Conservation (phyloP, 2,113 vertebrate genomes). For the Synchiropus splendidus region DNA sequence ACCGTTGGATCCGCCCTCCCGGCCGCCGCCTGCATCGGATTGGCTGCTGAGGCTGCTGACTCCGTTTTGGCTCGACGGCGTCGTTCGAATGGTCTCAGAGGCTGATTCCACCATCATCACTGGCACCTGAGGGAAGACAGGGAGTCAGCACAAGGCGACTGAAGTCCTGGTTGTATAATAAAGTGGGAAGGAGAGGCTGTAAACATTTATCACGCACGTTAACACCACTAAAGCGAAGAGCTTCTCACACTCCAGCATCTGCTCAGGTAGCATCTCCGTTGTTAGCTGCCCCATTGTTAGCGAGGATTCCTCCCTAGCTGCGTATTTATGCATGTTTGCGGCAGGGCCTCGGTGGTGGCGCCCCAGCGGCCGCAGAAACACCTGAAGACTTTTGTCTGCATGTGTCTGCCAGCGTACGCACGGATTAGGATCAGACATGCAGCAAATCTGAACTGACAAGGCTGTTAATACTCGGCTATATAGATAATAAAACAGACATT, state of each 20-base stretch:
- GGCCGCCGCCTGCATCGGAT: conserved; percentile 74
- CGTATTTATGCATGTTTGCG: conserved; percentile 7
- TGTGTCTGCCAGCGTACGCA: conserved; percentile 23
- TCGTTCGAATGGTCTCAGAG: conserved; percentile 96
- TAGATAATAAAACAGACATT: conserved; percentile 55
- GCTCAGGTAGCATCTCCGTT: no score
- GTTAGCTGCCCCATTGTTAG: no score
- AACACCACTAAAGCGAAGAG: no score
- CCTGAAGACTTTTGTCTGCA: conserved; percentile 40
- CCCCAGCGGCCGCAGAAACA: conserved; percentile 40
- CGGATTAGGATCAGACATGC: conserved; percentile 41
- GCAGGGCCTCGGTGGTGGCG: conserved; percentile 30
- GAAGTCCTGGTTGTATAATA: conserved; percentile 29
- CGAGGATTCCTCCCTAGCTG: neutral
- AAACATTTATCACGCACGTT: no score
- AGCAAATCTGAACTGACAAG: conserved; percentile 59
- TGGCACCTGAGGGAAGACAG: conserved; percentile 64
- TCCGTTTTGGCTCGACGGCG: conserved; percentile 89
- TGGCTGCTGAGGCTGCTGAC: conserved; percentile 93
- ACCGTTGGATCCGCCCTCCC: conserved; percentile 71
- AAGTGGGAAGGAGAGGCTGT: conserved; percentile 39
- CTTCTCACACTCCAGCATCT: no score
- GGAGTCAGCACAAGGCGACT: conserved; percentile 1
- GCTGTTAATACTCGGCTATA: conserved; percentile 49
- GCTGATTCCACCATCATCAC: conserved; percentile 99